phyloP scores from a whole-genome alignment of 2,797 vertebrate genomes.

The Pseudotriccus pelzelni region DNA sequence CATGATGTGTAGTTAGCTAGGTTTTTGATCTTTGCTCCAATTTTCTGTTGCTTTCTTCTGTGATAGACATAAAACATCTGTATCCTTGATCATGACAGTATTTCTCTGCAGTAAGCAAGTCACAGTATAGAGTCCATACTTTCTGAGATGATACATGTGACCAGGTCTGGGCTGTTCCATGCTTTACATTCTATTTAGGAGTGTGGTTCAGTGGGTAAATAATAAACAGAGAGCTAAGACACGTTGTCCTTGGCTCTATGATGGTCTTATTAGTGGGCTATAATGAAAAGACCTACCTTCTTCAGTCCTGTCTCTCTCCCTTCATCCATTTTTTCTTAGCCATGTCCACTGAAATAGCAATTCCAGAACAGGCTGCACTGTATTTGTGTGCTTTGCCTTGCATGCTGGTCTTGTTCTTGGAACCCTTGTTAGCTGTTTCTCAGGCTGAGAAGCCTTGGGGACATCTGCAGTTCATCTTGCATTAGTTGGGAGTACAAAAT shows the following conservation, averaged over 20 bases:
- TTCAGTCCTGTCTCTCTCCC: neutral
- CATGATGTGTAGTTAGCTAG: neutral
- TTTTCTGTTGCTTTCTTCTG: neutral
- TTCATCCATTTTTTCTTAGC: neutral
- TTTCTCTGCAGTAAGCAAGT: neutral
- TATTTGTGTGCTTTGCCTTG: neutral
- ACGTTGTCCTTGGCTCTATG: neutral
- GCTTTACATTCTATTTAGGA: neutral
- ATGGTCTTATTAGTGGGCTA: neutral
- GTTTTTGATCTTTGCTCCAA: neutral
- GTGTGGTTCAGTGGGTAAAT: neutral
- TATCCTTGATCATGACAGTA: neutral
- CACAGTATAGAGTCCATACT: neutral
- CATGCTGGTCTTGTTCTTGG: neutral
- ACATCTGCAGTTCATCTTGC: neutral
- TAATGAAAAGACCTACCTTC: neutral
- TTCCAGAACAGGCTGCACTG: neutral
- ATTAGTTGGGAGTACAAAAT: neutral
- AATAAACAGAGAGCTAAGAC: neutral
- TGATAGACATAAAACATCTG: neutral
- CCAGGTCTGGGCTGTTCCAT: neutral
- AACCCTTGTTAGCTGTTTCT: neutral
- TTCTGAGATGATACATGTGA: neutral
- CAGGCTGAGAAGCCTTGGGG: neutral
- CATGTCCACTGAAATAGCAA: neutral